These are phyloP conservation scores for Eremobia ochroleuca DNA, from an alignment of 2,888 invertebrate species.

Conservation along the genomic window DNA sequence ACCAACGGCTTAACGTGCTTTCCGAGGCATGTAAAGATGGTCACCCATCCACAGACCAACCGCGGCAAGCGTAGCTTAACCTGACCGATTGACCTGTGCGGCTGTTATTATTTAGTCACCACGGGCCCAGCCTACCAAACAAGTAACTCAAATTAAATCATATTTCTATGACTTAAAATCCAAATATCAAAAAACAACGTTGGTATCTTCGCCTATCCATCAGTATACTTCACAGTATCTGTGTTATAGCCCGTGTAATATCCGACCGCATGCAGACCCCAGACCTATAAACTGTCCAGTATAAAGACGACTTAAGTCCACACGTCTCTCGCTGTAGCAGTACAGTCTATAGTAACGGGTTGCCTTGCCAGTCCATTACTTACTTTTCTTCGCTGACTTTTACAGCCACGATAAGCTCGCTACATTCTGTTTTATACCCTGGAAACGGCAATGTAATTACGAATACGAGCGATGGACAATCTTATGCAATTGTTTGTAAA, in stretches of 20 bases:
- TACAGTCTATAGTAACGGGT: conserved; percentile 34
- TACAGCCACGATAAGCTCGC: conserved; percentile 44
- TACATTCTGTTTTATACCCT: conserved; percentile 35
- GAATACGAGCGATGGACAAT: neutral
- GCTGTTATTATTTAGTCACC: too few relatives aligned
- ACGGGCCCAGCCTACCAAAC: too few relatives aligned
- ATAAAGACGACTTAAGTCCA: conserved; percentile 24
- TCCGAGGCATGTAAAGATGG: too few relatives aligned
- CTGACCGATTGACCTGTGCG: too few relatives aligned
- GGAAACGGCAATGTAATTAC: conserved; percentile 35
- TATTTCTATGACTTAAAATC: neutral
- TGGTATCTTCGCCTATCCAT: neutral
- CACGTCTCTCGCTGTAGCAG: neutral
- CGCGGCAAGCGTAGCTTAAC: too few relatives aligned
- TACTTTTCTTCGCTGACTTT: conserved; percentile 45
- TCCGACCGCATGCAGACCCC: neutral
- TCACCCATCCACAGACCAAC: too few relatives aligned
- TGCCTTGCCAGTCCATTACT: conserved; percentile 54
- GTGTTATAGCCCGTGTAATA: neutral
- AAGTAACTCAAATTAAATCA: too few relatives aligned
- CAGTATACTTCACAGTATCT: neutral
- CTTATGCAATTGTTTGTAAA: neutral
- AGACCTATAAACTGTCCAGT: conserved; percentile 17
- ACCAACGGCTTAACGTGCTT: too few relatives aligned
- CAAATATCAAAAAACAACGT: neutral